phyloP scores from a whole-genome alignment of 2,888 invertebrate genomes.

The Taenaris catops region DNA sequence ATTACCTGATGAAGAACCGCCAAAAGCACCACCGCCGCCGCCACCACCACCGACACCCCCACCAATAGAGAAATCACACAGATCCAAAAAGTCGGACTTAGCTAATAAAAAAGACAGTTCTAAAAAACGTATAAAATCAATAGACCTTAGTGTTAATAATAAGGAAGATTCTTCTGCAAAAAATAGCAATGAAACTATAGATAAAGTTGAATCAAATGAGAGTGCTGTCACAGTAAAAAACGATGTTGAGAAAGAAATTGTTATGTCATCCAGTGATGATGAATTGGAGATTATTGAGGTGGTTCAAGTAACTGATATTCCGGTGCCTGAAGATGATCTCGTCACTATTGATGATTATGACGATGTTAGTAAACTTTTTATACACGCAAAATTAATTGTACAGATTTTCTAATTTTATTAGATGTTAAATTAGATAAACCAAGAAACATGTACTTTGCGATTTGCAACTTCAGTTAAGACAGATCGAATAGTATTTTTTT shows the following conservation, averaged over 20 bases:
- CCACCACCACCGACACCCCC: constrained; percentile 31
- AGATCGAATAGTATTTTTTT: too few relatives aligned
- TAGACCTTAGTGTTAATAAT: too few relatives aligned
- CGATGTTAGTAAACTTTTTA: constrained; percentile 9
- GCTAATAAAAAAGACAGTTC: constrained; percentile 15
- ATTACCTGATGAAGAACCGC: constrained; percentile 63
- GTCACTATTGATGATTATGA: constrained; percentile 45
- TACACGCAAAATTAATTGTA: background rate
- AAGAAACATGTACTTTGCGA: too few relatives aligned
- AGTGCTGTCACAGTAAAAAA: constrained; percentile 8
- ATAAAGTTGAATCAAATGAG: background rate
- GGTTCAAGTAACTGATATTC: constrained; percentile 47
- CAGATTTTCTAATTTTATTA: background rate
- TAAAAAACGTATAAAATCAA: too few relatives aligned
- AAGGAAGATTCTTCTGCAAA: too few relatives aligned
- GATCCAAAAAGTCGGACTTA: background rate
- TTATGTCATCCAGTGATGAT: constrained; percentile 23
- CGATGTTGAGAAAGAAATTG: constrained; percentile 18
- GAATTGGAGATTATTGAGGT: constrained; percentile 44
- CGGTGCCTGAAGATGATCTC: constrained; percentile 40
- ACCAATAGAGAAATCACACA: constrained; percentile 17
- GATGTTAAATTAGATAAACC: too few relatives aligned
- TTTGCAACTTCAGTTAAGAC: too few relatives aligned
- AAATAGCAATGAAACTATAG: background rate
- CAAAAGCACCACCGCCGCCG: constrained; percentile 44